phyloP scores from a whole-genome alignment of 2,888 invertebrate species.

The Drosophila differens region DNA sequence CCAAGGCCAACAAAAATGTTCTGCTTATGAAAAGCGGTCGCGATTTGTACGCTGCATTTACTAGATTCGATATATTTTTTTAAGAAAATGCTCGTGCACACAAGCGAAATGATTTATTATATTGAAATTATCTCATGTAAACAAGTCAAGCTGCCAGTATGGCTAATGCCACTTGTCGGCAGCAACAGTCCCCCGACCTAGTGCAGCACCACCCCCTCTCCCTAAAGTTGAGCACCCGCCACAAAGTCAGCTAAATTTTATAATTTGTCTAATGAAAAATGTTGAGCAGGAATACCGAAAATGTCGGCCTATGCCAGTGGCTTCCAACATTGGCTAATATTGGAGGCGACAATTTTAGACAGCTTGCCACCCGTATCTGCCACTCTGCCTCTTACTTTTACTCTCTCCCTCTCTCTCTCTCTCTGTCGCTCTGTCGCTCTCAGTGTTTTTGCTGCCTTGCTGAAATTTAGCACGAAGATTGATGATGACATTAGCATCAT shows the following conservation, averaged over 20 bases:
- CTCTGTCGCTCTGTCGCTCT: slow-evolving; percentile 15
- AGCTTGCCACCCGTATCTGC: slow-evolving; percentile 19
- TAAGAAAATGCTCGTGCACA: slow-evolving; percentile 40
- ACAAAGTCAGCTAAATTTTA: slow-evolving; percentile 67
- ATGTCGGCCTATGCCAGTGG: slow-evolving; percentile 51
- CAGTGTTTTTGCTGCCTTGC: slow-evolving; percentile 43
- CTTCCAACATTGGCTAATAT: slow-evolving; percentile 47
- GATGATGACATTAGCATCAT: slow-evolving; percentile 85
- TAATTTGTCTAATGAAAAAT: slow-evolving; percentile 83
- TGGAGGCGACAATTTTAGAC: slow-evolving; percentile 64
- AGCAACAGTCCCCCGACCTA: slow-evolving; percentile 11
- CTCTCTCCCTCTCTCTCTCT: background rate
- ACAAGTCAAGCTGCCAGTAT: slow-evolving; percentile 82
- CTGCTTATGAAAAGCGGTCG: slow-evolving; percentile 23
- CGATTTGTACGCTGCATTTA: slow-evolving; percentile 20
- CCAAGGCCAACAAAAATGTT: slow-evolving; percentile 46
- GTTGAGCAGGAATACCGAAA: slow-evolving; percentile 28
- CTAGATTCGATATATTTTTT: slow-evolving; percentile 35
- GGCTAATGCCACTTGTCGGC: slow-evolving; percentile 80
- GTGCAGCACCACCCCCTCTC: background rate
- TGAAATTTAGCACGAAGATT: slow-evolving; percentile 79
- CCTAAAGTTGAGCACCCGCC: slow-evolving; percentile 21
- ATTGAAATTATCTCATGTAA: slow-evolving; percentile 83
- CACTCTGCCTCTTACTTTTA: slow-evolving; percentile 1
- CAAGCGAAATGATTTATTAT: slow-evolving; percentile 78